Evolutionary conservation across 1,140 invertebrate species (phyloP).

Genomic region (Meloidogyne floridensis): DNA sequence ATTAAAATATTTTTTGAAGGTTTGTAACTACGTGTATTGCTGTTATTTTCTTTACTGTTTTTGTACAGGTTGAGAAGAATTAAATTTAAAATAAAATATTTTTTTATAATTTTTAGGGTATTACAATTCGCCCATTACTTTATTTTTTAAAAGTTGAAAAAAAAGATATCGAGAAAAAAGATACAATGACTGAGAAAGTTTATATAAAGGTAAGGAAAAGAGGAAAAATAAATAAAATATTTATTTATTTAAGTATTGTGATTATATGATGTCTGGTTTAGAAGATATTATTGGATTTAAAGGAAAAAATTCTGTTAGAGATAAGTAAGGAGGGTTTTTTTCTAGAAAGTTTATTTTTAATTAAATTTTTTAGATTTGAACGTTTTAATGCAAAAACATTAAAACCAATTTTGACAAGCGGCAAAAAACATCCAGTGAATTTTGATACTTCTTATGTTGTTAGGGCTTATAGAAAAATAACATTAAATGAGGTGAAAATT

Average conservation of each 20-base stretch:
- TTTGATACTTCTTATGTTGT: constrained; percentile 59
- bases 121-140: constrained; percentile 70
- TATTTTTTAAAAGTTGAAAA: constrained; percentile 68
- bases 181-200: constrained; percentile 59
- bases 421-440: constrained; percentile 33
- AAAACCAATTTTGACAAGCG: constrained; percentile 54
- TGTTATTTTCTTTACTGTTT: constrained; percentile 71
- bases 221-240: background rate
- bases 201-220: constrained; percentile 8
- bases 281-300: constrained; percentile 49
- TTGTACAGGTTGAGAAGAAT: constrained; percentile 65
- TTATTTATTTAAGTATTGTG: constrained; percentile 13
- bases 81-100: background rate
- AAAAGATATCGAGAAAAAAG: constrained; percentile 42
- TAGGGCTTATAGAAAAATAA: constrained; percentile 57
- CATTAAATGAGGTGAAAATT: constrained; percentile 47
- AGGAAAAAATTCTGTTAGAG: constrained; percentile 42
- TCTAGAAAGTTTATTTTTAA: background rate
- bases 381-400: constrained; percentile 59
- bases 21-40: constrained; percentile 69
- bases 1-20: constrained; percentile 2
- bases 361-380: constrained; percentile 50
- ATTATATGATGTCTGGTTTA: constrained; percentile 37
- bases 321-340: constrained; percentile 1
- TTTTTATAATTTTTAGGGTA: constrained; percentile 55